Evolutionary conservation across 2,113 vertebrate genomes (phyloP).

Genomic region (Empidonax alnorum): DNA sequence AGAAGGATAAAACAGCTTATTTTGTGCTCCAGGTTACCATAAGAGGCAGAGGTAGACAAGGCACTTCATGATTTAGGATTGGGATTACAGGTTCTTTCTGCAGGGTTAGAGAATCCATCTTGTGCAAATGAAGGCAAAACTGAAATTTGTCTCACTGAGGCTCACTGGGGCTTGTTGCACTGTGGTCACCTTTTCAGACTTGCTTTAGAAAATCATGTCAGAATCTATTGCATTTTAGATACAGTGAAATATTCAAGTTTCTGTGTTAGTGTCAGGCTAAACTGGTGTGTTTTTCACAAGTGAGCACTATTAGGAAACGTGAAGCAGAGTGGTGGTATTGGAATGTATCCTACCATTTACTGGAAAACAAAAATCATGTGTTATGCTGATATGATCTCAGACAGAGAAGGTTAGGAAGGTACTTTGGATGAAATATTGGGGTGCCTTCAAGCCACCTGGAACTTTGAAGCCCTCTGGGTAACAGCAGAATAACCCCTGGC

Average conservation of each 20-base stretch:
- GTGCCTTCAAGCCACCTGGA: background rate
- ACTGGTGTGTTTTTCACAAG: background rate
- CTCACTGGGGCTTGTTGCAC: background rate
- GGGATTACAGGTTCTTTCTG: background rate
- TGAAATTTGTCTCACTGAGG: background rate
- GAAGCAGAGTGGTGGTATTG: background rate
- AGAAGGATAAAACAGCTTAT: background rate
- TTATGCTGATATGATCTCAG: background rate
- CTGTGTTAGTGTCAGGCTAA: background rate
- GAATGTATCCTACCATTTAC: rapidly evolving
- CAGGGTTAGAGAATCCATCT: background rate
- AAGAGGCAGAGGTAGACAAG: background rate
- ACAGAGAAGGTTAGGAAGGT: background rate
- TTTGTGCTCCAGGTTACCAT: background rate
- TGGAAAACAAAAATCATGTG: background rate
- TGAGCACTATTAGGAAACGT: background rate
- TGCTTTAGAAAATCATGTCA: background rate
- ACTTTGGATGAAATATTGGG: background rate
- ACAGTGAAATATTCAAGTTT: background rate
- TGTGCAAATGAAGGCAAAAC: background rate
- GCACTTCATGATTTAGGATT: background rate
- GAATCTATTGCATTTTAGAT: background rate
- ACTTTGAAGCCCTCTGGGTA: background rate
- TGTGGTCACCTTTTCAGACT: background rate
- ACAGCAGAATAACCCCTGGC: background rate